Percentiles rank a stretch among this genome's conserved stretches.
phyloP scores from a whole-genome alignment of 1,140 invertebrate genomes.

The Prorops nasuta region DNA sequence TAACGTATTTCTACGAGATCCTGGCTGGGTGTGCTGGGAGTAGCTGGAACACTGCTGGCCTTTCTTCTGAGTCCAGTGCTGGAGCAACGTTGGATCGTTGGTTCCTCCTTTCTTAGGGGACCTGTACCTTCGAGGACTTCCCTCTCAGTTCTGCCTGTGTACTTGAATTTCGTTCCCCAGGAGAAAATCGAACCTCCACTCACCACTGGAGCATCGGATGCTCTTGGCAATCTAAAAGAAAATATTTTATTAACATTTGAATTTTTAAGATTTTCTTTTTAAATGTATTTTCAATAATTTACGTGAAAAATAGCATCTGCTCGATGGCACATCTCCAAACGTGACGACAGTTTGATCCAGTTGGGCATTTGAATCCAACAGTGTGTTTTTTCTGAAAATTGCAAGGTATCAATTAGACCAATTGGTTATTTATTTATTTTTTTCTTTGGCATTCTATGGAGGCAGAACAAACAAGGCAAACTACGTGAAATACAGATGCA shows the following conservation, averaged over 20 bases:
- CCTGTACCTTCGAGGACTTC: slow-evolving; percentile 78
- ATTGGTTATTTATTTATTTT: too few species aligned
- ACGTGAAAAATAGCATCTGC: slow-evolving; percentile 97
- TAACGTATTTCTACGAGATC: slow-evolving; percentile 55
- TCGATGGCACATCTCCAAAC: slow-evolving; percentile 95
- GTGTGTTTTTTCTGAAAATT: slow-evolving; percentile 90
- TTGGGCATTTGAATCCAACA: slow-evolving; percentile 92
- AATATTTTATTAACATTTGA: too few species aligned
- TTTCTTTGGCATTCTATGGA: too few species aligned
- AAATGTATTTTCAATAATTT: slow-evolving; percentile 57
- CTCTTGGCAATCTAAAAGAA: slow-evolving; percentile 72
- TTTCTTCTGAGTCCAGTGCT: slow-evolving; percentile 68
- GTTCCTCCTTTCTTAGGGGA: slow-evolving; percentile 60
- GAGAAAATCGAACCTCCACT: slow-evolving; percentile 93
- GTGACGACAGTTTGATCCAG: slow-evolving; percentile 85
- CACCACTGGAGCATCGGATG: slow-evolving; percentile 82
- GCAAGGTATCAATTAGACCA: slow-evolving; percentile 33
- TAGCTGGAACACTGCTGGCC: slow-evolving; percentile 80
- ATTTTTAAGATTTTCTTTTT: too few species aligned
- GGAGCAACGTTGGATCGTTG: slow-evolving; percentile 59
- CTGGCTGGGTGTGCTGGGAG: slow-evolving; percentile 74
- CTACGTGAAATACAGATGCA: too few species aligned
- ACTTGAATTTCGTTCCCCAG: slow-evolving; percentile 91
- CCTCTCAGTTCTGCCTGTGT: slow-evolving; percentile 82
- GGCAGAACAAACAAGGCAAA: too few species aligned